Percentiles rank a stretch among this genome's conserved stretches.
Evolutionary conservation across 2,888 invertebrate species (phyloP).

Genomic region (Orgyia antiqua): DNA sequence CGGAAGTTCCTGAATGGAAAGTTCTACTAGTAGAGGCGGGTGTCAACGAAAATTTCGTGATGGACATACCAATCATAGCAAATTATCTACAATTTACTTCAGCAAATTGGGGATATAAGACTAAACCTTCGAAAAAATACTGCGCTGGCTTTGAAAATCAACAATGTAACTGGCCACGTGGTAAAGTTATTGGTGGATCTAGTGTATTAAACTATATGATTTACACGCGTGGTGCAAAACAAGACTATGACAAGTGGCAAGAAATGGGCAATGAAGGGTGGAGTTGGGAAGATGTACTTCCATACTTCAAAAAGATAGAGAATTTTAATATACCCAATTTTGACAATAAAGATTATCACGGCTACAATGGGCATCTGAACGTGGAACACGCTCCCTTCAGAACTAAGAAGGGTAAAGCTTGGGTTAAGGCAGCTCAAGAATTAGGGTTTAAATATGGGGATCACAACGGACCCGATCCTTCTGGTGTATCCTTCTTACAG

Average conservation of each 20-base stretch:
- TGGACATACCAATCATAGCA: slow-evolving; percentile 87
- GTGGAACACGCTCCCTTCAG: slow-evolving; percentile 74
- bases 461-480: slow-evolving; percentile 79
- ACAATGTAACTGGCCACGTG: slow-evolving; percentile 88
- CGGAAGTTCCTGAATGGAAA: slow-evolving; percentile 83
- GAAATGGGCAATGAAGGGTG: slow-evolving; percentile 84
- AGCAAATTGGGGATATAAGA: slow-evolving; percentile 90
- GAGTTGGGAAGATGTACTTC: slow-evolving; percentile 84
- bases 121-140: slow-evolving; percentile 84
- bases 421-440: slow-evolving; percentile 80
- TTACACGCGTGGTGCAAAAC: slow-evolving; percentile 83
- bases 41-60: slow-evolving; percentile 81
- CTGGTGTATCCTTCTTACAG: slow-evolving; percentile 80
- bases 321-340: slow-evolving; percentile 80
- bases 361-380: slow-evolving; percentile 75
- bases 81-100: slow-evolving; percentile 84
- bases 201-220: slow-evolving; percentile 90
- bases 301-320: slow-evolving; percentile 89
- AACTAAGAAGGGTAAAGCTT: slow-evolving; percentile 70
- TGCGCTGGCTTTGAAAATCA: slow-evolving; percentile 86
- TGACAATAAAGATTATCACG: slow-evolving; percentile 72
- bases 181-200: slow-evolving; percentile 90
- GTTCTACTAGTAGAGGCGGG: slow-evolving; percentile 87
- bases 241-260: slow-evolving; percentile 88
- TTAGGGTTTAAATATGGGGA: slow-evolving; percentile 79